A percentile compares a stretch with the other conserved stretches of the same genome.
These are phyloP conservation scores for Trematomus loennbergii DNA, from an alignment of 2,113 vertebrate species.

Conservation along the genomic window DNA sequence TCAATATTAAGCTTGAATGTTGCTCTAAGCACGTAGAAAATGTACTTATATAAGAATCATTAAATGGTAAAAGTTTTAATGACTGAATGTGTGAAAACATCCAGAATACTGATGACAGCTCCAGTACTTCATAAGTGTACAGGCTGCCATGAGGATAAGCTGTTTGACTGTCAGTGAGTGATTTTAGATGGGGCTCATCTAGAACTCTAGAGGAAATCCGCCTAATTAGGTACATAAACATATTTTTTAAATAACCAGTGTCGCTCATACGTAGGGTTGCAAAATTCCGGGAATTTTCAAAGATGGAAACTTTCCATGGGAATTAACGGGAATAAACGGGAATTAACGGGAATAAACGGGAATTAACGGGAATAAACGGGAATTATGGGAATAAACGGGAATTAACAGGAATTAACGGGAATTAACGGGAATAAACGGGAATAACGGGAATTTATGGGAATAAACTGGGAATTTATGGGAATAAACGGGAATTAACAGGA, in stretches of 20 bases:
- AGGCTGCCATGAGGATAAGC: neutral
- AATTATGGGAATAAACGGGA: no score
- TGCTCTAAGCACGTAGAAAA: neutral
- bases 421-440: no score
- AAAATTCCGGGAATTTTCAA: no score
- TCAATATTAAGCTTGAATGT: neutral
- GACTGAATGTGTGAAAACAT: neutral
- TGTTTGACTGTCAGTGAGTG: neutral
- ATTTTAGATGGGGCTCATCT: neutral
- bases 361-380: no score
- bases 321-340: no score
- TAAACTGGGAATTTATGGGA: no score
- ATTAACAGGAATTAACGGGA: no score
- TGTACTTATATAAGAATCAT: neutral
- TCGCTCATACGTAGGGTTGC: neutral
- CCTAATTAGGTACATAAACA: constrained; percentile 24
- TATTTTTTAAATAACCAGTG: neutral
- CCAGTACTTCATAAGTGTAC: neutral
- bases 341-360: no score
- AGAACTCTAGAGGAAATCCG: neutral
- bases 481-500: no score
- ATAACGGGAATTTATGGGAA: no score
- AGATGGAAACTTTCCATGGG: no score
- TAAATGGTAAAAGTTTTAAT: neutral
- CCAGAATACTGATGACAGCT: neutral